phyloP scores from a whole-genome alignment of 2,113 vertebrate species.

The Anarhynchus alexandrinus region DNA sequence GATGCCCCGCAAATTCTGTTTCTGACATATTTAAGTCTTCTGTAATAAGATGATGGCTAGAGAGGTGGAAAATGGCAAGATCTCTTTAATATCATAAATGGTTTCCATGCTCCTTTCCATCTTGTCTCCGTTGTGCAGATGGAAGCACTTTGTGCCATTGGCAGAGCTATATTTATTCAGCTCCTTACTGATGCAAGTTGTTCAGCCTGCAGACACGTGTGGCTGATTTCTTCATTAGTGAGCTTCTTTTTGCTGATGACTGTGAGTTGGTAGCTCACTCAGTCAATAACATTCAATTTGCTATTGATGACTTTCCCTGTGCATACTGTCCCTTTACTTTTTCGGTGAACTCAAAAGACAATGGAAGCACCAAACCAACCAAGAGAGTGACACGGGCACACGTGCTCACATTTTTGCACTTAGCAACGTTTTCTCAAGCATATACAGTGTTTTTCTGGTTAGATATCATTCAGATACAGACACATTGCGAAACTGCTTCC shows the following conservation, averaged over 20 bases:
- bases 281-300: slow-evolving; percentile 44
- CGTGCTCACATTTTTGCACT: not conserved
- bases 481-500: not conserved
- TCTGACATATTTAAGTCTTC: not conserved
- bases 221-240: slow-evolving; percentile 47
- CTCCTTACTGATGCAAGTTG: not conserved
- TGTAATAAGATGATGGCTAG: not conserved
- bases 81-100: not conserved
- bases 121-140: not conserved
- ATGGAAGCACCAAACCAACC: not conserved
- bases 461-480: not conserved
- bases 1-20: not conserved
- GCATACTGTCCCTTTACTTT: not conserved
- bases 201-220: not conserved
- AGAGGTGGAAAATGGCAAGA: not conserved
- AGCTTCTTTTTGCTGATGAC: slow-evolving; percentile 44
- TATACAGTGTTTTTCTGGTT: not conserved
- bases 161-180: slow-evolving; percentile 3
- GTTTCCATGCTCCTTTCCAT: not conserved
- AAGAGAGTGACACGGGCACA: accelerated
- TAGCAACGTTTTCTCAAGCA: not conserved
- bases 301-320: slow-evolving; percentile 16
- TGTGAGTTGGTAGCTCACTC: slow-evolving; percentile 20
- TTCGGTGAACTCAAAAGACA: not conserved
- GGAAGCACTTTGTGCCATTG: not conserved